Evolutionary conservation across 2,113 vertebrate species (phyloP).

Genomic region (Chloebia gouldiae): DNA sequence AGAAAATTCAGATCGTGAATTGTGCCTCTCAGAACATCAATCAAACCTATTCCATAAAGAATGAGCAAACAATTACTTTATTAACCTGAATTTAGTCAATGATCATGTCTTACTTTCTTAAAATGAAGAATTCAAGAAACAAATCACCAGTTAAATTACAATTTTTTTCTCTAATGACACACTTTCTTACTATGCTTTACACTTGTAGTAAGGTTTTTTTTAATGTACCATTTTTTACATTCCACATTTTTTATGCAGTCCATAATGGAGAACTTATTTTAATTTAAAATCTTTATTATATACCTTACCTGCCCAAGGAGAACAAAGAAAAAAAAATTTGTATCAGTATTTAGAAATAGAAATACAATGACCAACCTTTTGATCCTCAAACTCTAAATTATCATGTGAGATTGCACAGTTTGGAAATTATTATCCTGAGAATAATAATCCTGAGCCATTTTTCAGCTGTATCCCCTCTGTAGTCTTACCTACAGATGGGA

Average conservation of each 20-base stretch:
- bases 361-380: not conserved
- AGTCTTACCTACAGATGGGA: not conserved
- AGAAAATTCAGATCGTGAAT: conserved; percentile 27
- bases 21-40: not conserved
- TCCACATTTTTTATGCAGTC: not conserved
- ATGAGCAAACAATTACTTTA: not conserved
- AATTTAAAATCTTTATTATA: not conserved
- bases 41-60: not conserved
- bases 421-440: not conserved
- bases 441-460: not conserved
- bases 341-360: not conserved
- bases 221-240: not conserved
- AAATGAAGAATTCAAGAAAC: not conserved
- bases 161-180: not conserved
- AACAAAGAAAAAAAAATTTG: not conserved
- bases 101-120: not conserved
- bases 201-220: not conserved
- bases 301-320: not conserved
- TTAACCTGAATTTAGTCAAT: not conserved
- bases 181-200: not conserved
- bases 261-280: not conserved
- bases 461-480: not conserved
- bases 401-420: not conserved
- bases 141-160: not conserved
- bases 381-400: not conserved